Conservation (phyloP, 1,140 invertebrate species). For the Zaprionus davidi region DNA sequence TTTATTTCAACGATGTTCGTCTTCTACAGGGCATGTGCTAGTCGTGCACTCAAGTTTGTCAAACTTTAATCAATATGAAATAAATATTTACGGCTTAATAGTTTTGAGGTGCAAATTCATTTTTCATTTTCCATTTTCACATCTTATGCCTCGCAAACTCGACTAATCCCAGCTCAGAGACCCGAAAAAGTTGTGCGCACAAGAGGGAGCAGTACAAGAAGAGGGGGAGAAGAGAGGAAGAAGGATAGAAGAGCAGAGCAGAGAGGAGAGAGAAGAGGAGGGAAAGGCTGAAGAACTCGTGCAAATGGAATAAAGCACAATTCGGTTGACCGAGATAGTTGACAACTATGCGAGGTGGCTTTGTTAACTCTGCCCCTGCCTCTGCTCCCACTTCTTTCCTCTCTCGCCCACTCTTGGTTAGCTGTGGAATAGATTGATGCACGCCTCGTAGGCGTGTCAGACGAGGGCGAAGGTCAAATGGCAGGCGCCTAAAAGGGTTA, state of each 20-base stretch:
- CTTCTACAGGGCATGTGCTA: not conserved
- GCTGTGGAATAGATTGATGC: slow-evolving; percentile 36
- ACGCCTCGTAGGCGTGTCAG: slow-evolving; percentile 6
- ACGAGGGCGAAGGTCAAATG: slow-evolving; percentile 62
- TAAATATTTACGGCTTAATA: slow-evolving; percentile 16
- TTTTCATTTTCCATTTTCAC: slow-evolving; percentile 23
- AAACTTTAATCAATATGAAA: slow-evolving; percentile 20
- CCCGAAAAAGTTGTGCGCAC: not conserved
- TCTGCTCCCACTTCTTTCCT: not conserved
- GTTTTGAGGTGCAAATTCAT: slow-evolving; percentile 27
- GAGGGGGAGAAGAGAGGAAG: not conserved
- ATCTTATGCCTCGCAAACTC: slow-evolving; percentile 28
- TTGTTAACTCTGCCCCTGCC: not conserved
- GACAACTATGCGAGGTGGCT: slow-evolving; percentile 16
- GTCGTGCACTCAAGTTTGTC: not conserved
- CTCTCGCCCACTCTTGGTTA: not conserved
- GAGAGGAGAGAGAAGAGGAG: not conserved
- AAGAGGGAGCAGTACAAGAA: not conserved
- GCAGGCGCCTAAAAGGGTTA: slow-evolving; percentile 74
- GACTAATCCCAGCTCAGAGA: slow-evolving; percentile 13
- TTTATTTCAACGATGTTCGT: not conserved
- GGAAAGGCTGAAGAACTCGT: not conserved
- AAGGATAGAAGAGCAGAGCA: not conserved
- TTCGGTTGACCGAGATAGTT: slow-evolving; percentile 11
- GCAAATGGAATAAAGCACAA: slow-evolving; percentile 5